Base-by-base conservation (phyloP, 2,888 invertebrate species). In the Caenorhabditis sp. region DNA sequence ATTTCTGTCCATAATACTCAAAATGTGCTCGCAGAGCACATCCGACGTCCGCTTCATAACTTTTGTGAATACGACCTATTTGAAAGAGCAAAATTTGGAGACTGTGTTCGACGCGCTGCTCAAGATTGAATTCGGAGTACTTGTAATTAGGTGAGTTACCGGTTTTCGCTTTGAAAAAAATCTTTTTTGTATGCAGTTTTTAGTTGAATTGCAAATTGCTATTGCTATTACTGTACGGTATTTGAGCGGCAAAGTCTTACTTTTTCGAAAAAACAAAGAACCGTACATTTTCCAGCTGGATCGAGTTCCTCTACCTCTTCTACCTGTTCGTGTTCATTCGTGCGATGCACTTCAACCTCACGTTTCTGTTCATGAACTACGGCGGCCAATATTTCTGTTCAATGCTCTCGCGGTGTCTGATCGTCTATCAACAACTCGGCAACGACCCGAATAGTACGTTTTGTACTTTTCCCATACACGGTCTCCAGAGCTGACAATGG, bases 331-430 rank as follows among this genome's bases (percentile, higher is more conserved):
- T 71, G 5, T 71, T 76, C 48, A 59, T 76, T 17, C 43, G 71
- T 17, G 56, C 76, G 13, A 71, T 76, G 70, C 76, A 76, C 41
- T 71, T 76, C 70, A 76, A 76, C 15, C 52, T 76, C 17, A 76
- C 61, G 27, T 70, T 50, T 6, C 39, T 76, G 17, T 76, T 76
- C 76, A 76, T 76, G 70, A 59, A 56, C 20, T 76, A 76, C 26
- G 76, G 76, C 35, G 76, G 76, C 0, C 76, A 76, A 24, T 76
- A 76, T 27, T 76, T 76, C 46, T 76, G 37, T 32, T 76, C 76
- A 32, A 76, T 71, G 70, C 32, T 71, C 26, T 61, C 76, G 8
- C 53, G 76, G 15, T 70, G 56, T 26, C 22, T 76, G 4, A 70
- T 71, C 5, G 45, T 76, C 7, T 76, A 58, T 24, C 56, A 76